Percentiles rank a stretch among this genome's conserved stretches.
Evolutionary conservation across 30 jellyfish, hydroid and myxozoan species (phyloP).

Genomic region (Pelagia noctiluca): DNA sequence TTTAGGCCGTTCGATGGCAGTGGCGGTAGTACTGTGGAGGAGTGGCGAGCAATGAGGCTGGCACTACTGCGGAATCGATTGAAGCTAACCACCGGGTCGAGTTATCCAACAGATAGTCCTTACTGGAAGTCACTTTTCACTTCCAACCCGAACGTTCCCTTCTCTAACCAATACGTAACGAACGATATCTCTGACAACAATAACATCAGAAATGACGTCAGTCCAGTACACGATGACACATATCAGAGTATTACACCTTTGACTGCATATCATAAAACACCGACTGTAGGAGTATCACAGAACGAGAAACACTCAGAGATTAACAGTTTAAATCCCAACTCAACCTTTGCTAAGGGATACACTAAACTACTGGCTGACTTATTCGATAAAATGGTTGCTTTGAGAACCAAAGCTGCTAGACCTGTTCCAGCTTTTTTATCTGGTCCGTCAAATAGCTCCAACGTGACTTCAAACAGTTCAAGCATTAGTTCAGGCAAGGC

Average conservation of each 20-base stretch:
- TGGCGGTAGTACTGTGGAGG: conserved; percentile 50
- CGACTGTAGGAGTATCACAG: background rate
- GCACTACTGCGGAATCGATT: conserved; percentile 51
- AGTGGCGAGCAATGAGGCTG: conserved; percentile 61
- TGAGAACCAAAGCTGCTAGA: no score
- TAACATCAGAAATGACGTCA: background rate
- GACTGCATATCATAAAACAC: background rate
- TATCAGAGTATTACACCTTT: background rate
- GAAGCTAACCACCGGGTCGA: conserved; percentile 64
- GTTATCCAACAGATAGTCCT: conserved; percentile 69
- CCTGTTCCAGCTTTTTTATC: no score
- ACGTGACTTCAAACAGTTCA: no score
- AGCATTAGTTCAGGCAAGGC: no score
- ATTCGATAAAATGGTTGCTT: conserved; percentile 31
- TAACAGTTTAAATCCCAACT: background rate
- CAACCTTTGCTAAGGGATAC: conserved; percentile 35
- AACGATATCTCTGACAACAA: background rate
- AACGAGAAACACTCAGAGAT: conserved; percentile 49
- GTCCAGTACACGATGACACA: conserved; percentile 46
- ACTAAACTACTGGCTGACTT: conserved; percentile 47
- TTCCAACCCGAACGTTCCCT: background rate
- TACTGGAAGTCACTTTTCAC: conserved; percentile 68
- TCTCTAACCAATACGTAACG: background rate
- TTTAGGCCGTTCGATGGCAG: conserved; percentile 41
- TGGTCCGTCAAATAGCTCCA: no score